Evolutionary conservation across 2,888 invertebrate species (phyloP).

Genomic region (Hirtodrosophila cameraria): DNA sequence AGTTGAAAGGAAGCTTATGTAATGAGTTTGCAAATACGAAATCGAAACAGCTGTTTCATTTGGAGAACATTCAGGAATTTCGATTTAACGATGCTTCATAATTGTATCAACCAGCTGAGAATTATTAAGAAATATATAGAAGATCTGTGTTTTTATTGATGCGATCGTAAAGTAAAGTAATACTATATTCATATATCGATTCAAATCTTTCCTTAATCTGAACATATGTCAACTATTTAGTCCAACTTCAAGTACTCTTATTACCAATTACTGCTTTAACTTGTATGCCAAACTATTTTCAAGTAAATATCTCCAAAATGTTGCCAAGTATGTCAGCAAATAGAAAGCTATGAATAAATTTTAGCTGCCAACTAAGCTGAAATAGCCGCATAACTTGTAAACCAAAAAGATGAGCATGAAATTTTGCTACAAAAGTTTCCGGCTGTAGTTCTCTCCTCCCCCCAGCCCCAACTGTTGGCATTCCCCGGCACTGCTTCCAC

Average conservation of each 20-base stretch:
- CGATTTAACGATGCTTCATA: slow-evolving; percentile 1
- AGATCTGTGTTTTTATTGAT: too few species aligned
- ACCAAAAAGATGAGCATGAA: slow-evolving; percentile 15
- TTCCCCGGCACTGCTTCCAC: background rate
- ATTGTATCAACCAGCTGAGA: too few species aligned
- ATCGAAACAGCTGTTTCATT: background rate
- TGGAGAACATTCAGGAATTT: too few species aligned
- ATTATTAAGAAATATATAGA: too few species aligned
- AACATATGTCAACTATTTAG: too few species aligned
- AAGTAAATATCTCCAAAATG: slow-evolving; percentile 12
- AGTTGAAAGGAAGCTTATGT: background rate
- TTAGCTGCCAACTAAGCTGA: slow-evolving; percentile 5
- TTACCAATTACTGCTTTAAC: background rate
- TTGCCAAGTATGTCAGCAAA: slow-evolving; percentile 14
- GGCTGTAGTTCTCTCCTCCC: background rate
- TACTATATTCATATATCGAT: too few species aligned
- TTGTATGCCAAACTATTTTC: slow-evolving; percentile 11
- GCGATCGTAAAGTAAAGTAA: too few species aligned
- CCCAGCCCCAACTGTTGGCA: background rate
- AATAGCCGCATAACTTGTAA: slow-evolving; percentile 17
- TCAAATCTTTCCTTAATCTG: too few species aligned
- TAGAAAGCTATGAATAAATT: slow-evolving; percentile 37
- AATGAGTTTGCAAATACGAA: slow-evolving; percentile 14
- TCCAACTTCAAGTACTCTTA: too few species aligned
- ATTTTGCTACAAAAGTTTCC: slow-evolving; percentile 10